These are phyloP conservation scores for Dioctria linearis DNA, from an alignment of 2,888 invertebrate species.

Conservation along the genomic window DNA sequence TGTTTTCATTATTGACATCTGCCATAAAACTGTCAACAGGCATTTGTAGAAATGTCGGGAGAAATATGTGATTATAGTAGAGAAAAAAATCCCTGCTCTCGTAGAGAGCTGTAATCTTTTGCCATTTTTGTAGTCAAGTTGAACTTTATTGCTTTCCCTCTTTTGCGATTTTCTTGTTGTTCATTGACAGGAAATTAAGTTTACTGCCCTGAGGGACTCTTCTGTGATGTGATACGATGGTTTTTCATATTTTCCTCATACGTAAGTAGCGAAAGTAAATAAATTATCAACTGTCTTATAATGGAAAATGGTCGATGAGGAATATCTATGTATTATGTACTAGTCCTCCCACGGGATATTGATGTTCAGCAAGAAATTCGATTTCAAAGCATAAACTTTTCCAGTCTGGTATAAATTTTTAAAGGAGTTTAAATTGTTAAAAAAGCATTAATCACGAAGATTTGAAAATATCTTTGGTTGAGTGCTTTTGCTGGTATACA, in stretches of 20 bases:
- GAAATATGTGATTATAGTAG: too few species aligned
- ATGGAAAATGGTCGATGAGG: neutral
- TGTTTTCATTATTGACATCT: too few species aligned
- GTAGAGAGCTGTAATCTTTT: neutral
- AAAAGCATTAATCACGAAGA: too few species aligned
- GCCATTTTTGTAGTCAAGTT: neutral
- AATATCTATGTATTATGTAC: neutral
- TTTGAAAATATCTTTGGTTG: too few species aligned
- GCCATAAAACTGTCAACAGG: too few species aligned
- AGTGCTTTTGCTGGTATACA: too few species aligned
- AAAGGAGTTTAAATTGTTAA: too few species aligned
- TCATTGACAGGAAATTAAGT: slow-evolving; percentile 35
- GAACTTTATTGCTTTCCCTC: neutral
- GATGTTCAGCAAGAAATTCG: neutral
- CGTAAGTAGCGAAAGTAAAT: neutral
- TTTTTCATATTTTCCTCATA: slow-evolving; percentile 6
- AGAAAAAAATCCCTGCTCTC: neutral
- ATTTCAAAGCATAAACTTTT: neutral
- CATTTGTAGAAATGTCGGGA: too few species aligned
- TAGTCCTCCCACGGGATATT: neutral
- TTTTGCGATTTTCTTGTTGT: slow-evolving; percentile 3
- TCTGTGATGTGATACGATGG: neutral
- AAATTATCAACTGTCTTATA: neutral
- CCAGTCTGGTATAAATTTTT: neutral
- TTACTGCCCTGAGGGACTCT: slow-evolving; percentile 13